Evolutionary conservation across 2,113 vertebrate genomes (phyloP).

Genomic region (Chionis minor): DNA sequence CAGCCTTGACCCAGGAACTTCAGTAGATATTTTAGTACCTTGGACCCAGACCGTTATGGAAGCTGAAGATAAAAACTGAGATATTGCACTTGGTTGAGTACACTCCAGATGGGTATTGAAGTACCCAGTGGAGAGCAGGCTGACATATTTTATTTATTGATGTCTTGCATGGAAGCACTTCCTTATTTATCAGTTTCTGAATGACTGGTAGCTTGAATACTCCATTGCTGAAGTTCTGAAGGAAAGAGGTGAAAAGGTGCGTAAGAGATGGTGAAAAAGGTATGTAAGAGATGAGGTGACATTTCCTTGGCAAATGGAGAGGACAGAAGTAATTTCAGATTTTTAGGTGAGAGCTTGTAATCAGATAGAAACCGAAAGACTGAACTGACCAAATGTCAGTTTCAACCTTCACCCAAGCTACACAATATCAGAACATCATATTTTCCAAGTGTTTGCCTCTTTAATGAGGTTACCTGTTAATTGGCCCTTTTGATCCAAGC

Average conservation of each 20-base stretch:
- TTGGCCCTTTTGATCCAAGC: background rate
- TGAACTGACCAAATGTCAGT: too few species aligned
- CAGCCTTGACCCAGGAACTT: background rate
- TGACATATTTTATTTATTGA: background rate
- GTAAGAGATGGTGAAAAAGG: background rate
- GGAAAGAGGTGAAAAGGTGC: background rate
- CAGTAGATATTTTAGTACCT: background rate
- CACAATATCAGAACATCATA: fast-evolving
- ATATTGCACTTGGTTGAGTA: background rate
- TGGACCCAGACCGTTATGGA: background rate
- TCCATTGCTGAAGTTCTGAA: background rate
- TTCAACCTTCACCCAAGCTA: background rate
- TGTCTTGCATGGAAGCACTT: background rate
- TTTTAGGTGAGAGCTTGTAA: background rate
- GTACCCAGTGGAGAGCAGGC: background rate
- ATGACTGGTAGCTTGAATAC: background rate
- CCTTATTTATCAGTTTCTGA: background rate
- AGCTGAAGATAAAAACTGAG: background rate
- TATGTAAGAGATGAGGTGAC: background rate
- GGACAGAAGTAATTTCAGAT: background rate
- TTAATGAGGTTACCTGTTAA: background rate
- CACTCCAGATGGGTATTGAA: background rate
- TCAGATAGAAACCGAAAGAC: background rate
- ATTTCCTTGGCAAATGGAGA: background rate
- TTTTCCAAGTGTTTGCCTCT: fast-evolving